Evolutionary conservation across 2,888 invertebrate genomes (phyloP), one percentile per base, ranked within the genome.

Genomic region (Dolomedes plantarius): DNA sequence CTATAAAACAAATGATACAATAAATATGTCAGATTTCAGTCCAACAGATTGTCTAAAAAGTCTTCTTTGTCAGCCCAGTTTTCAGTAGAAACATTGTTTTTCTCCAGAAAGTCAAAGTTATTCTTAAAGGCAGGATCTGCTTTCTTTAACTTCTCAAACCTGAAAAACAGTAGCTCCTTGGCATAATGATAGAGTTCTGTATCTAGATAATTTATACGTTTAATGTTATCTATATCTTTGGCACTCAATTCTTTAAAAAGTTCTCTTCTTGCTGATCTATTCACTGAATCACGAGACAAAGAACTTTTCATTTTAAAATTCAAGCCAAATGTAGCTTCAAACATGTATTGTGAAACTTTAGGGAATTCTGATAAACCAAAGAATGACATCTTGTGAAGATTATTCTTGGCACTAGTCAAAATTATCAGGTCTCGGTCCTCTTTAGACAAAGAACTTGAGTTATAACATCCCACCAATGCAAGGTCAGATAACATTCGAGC

Each of bases 401-500:
- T 99, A 89, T 95, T 94, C 92, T 98, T 98, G 77, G 99, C 99
- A 90, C 98, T 98, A 39, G 96, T 96, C 88, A 99, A 93, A 94
- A 99, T 94, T 68, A 98, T 94, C 74, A 95, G 93, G 90, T 97
- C 95, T 62, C 96, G 93, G 90, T 97, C 87, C 32, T 81, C 96
- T 23, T 93, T 92, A 11, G 89, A 69, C 93, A 96, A 94, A 89
- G 94, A 93, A 71, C 95, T 94, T 91, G 88, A 89, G 88, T 98
- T 96, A 92, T 99, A 99, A 92, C 99, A 99, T 80, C 97, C 97
- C 41, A 99, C 95, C 74, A 98, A 93, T 81, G 97, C 96, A 89
- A 99, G 93, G 93, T 99, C 98, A 23, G 99, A 97, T 90, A 99
- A 92, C 99, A 99, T 99, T 89, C 99, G 94, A 1, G 99, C 98